Base-by-base conservation (phyloP, 2,888 invertebrate species). In the Physocephala rufipes region DNA sequence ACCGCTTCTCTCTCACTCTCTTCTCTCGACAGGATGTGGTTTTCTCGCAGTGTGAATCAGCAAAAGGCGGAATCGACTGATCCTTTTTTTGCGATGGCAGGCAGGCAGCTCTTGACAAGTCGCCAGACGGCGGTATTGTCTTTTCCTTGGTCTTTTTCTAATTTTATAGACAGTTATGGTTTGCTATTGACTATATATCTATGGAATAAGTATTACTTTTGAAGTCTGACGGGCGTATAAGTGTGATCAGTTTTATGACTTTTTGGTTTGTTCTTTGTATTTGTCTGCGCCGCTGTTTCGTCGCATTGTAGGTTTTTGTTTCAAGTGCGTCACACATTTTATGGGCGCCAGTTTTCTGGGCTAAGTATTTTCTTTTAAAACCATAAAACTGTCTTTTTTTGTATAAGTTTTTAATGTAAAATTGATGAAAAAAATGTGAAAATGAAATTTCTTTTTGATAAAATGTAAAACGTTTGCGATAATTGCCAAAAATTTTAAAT, bases 241-340 rank as follows among this genome's bases (percentile, higher is more conserved):
- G 79, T 79, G 79, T 81, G 79, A 81, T 81, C 77, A 76, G 70
- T 79, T 79, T 79, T 81, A 79, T 79, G 81, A 78, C 75, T 78
- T 67, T 9, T 36, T 36, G 36, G 36, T 9, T 36, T 36, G 36
- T 36, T 36, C 36, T 4, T 36, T 36, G 36, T 36, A 7, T 36
- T 36, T 36, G 36, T 36, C 36, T 9, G 36, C 9, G 36, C 36
- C 36, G 36, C 36, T 36, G 36, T 9, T 7, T 9, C 4, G 5
- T 36, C 5, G 36, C 4, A 7, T 36, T 36, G 4, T 36, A 9
- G 9, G 9, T 4, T 36, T 7, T 36, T 36, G 4, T 36, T 9
- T 36, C 36, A 36, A 36, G 36, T 36, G 36, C 9, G 9, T 36
- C 36, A 36, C 36, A 9, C 36, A 36, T 36, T 36, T 36, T 36